Base-by-base conservation (phyloP, 1,140 invertebrate species). In the Ceratina japonica region DNA sequence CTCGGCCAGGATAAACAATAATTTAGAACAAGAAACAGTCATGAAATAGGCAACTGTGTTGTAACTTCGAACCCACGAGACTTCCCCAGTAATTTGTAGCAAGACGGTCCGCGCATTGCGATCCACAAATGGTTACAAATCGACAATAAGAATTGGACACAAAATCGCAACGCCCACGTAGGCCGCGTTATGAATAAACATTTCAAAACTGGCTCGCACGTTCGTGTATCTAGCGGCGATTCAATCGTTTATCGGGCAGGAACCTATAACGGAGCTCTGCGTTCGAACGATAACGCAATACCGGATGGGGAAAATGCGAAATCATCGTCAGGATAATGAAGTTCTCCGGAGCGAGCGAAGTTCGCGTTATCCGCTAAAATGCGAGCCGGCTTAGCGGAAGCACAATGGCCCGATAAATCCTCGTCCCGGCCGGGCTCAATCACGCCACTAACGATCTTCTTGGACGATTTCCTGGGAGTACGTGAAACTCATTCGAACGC, bases 401-500 rank as follows among this genome's bases (percentile, higher is more conserved):
- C 15, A 52, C 80, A 68, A 83, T 72, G 64, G 68, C 69, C n/a
- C 54, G 63, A 68, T 69, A 78, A 64, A 74, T 74, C 75, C 56
- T 44, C 1, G 58, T 4, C 44, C 13, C 1, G 58, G 8, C 44
- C 13, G 3, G 64, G 70, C 59, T 75, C 81, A 62, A 79, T 84
- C 78, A 79, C 68, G 69, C 37, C 65, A 51, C 69, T 72, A 54
- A 72, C 68, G 75, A 75, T 80, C 73, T 51, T 72, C 62, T 62
- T 63, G 54, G 37, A 61, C 79, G 74, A 77, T 81, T 82, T 84
- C 81, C 76, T 58, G 61, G 27, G 65, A 71, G 78, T 73, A 74
- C 51, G 72, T 54, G 82, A 84, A 80, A 84, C 70, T 84, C 62
- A 76, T 80, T 74, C 49, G 64, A 65, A 66, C 44, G 70, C 27